phyloP scores from a whole-genome alignment of 2,113 vertebrate species.

The Puffinus mauretanicus region DNA sequence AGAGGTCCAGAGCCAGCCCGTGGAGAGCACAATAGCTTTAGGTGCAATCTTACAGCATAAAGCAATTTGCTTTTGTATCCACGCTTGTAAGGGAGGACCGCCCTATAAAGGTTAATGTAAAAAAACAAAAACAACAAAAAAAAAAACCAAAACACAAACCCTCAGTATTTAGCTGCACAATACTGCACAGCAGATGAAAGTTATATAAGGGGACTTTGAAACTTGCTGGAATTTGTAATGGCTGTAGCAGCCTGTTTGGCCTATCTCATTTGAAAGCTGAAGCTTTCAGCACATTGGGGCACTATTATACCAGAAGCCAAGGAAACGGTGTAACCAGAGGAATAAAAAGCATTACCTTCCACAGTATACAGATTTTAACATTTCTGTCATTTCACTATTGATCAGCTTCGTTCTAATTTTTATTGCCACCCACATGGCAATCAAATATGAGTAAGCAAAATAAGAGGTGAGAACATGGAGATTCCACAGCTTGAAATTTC shows the following conservation, averaged over 20 bases:
- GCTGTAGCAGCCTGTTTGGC: background rate
- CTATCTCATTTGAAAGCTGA: background rate
- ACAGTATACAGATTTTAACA: background rate
- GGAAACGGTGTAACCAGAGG: background rate
- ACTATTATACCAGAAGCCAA: background rate
- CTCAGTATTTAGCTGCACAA: background rate
- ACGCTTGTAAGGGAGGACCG: background rate
- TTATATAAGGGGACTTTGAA: background rate
- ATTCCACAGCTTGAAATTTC: background rate
- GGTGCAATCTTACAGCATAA: background rate
- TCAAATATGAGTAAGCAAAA: background rate
- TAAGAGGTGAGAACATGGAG: background rate
- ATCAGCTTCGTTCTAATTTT: background rate
- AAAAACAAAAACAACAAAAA: background rate
- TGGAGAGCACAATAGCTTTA: background rate
- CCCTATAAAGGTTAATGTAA: background rate
- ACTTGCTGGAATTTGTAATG: background rate
- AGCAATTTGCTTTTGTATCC: background rate
- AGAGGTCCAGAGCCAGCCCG: background rate
- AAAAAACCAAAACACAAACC: no score
- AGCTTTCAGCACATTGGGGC: background rate
- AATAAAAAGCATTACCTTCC: background rate
- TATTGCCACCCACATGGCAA: background rate
- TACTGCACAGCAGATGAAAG: background rate
- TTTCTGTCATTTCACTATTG: background rate